Base-by-base conservation (phyloP, 2,113 vertebrate genomes). In the Rhynchopsitta pachyrhyncha region DNA sequence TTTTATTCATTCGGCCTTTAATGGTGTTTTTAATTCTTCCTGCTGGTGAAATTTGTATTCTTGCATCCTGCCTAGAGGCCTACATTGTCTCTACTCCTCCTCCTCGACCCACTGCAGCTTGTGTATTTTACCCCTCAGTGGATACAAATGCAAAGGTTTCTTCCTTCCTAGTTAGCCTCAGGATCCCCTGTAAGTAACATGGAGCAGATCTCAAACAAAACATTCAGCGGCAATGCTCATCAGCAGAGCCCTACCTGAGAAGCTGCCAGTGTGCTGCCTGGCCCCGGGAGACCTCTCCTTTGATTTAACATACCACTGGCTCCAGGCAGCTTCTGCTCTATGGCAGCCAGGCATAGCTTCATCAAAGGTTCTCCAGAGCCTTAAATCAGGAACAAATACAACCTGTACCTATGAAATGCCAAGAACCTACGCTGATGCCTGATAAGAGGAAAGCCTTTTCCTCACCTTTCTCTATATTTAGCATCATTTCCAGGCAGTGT, bases 391-490 rank as follows among this genome's bases (percentile, higher is more conserved):
- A 95, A 55, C 0, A 16, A 89, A 90, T 74, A 86, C 66, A 88
- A 88, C 80, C 74, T 88, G 39, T 88, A 79, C 89, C 79, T 35
- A 19, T 19, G 71, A 91, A 74, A 87, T 90, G 78, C 83, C 88
- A 91, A 77, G 87, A 95, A 68, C 82, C 71, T 86, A 41, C 77
- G 50, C 49, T 60, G 90, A 88, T 91, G 83, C 75, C 55, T 94
- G 86, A 67, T 79, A 89, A 86, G 39, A 94, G 62, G 47, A 95
- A 90, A 83, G 73, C 77, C 88, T 94, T 86, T 91, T 66, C 55
- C 68, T 90, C 24, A 67, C 70, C 79, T 82, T 50, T 78, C 33
- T 93, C 86, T 97, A 88, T 94, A 93, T 96, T 93, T 95, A 97
- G 92, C 74, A 52, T 82, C 82, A 96, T 94, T 94, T 82, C 59